These are phyloP conservation scores for Drosophila neonasuta DNA, from an alignment of 2,888 invertebrate species.

Conservation along the genomic window DNA sequence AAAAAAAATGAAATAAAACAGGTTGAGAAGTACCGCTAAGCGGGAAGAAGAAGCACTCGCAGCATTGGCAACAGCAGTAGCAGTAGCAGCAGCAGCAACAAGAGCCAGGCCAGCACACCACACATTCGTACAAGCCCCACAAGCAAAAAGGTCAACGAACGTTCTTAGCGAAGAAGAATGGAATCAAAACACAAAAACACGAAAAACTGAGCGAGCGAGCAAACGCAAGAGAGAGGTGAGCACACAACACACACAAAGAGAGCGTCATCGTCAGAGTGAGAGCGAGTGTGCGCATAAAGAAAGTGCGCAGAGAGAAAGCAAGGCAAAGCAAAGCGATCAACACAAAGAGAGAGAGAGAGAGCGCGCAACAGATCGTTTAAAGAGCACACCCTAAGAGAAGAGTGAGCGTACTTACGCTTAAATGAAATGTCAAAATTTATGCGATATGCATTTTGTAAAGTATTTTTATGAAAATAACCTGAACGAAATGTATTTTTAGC, in stretches of 20 bases:
- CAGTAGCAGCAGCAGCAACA: slow-evolving; percentile 22
- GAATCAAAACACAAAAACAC: slow-evolving; percentile 81
- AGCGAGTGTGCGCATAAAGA: slow-evolving; percentile 20
- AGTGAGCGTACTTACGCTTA: slow-evolving; percentile 8
- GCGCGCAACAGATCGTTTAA: slow-evolving; percentile 1
- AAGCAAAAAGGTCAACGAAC: slow-evolving; percentile 80
- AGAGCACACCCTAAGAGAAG: slow-evolving; percentile 8
- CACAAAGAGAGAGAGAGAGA: slow-evolving; percentile 23
- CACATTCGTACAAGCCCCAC: slow-evolving; percentile 40
- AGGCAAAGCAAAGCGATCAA: slow-evolving; percentile 30
- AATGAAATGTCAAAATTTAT: slow-evolving; percentile 53
- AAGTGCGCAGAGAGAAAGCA: slow-evolving; percentile 44
- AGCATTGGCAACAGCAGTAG: slow-evolving; percentile 7
- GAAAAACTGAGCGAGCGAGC: slow-evolving; percentile 64
- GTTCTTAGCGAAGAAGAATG: slow-evolving; percentile 81
- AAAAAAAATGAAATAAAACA: slow-evolving; percentile 64
- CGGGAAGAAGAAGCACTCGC: slow-evolving; percentile 50
- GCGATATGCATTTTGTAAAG: slow-evolving; percentile 53
- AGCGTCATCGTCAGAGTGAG: slow-evolving; percentile 7
- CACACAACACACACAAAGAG: slow-evolving; percentile 3
- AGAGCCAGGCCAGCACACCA: slow-evolving; percentile 37
- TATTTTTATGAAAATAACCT: slow-evolving; percentile 52
- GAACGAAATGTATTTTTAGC: slow-evolving; percentile 53
- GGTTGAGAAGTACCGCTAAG: slow-evolving; percentile 78
- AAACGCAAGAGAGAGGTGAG: slow-evolving; percentile 7